Percentiles rank a stretch among this genome's conserved stretches.
phyloP scores from a whole-genome alignment of 2,888 invertebrate species.

The Aspidiotus destructor region DNA sequence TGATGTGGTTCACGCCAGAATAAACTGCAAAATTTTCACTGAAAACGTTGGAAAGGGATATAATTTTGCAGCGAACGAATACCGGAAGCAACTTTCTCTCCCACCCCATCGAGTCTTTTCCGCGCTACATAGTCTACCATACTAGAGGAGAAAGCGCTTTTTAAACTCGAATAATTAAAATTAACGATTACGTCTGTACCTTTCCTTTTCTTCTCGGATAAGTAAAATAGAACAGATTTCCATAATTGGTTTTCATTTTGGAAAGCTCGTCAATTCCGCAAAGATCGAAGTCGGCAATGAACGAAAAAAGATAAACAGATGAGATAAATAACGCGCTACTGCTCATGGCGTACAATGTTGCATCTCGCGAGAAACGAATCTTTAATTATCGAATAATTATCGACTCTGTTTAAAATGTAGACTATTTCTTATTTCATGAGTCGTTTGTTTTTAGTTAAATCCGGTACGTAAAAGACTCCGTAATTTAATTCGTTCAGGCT shows the following conservation, averaged over 20 bases:
- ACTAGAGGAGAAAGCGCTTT: not conserved
- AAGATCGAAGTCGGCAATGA: no score
- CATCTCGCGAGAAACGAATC: not conserved
- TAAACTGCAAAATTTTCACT: conserved; percentile 19
- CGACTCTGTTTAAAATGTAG: conserved; percentile 1
- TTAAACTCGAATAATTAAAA: conserved; percentile 30
- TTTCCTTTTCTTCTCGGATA: conserved; percentile 24
- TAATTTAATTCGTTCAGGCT: no score
- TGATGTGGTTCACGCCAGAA: conserved; percentile 22
- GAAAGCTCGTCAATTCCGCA: not conserved
- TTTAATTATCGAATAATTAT: conserved; percentile 4
- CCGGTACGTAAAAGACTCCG: not conserved
- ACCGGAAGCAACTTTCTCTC: not conserved
- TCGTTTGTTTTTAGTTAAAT: conserved; percentile 1
- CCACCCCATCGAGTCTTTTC: no score
- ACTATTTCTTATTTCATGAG: not conserved
- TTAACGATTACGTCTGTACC: conserved; percentile 29
- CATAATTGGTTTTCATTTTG: conserved; percentile 30
- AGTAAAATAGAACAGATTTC: conserved; percentile 27
- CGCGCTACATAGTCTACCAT: not conserved
- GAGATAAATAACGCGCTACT: no score
- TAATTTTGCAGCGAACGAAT: conserved; percentile 21
- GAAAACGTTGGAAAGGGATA: conserved; percentile 24
- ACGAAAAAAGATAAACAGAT: no score
- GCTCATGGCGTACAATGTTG: no score